These are phyloP conservation scores for Coregonus suidteri DNA, from an alignment of 2,797 vertebrate species.

Conservation along the genomic window DNA sequence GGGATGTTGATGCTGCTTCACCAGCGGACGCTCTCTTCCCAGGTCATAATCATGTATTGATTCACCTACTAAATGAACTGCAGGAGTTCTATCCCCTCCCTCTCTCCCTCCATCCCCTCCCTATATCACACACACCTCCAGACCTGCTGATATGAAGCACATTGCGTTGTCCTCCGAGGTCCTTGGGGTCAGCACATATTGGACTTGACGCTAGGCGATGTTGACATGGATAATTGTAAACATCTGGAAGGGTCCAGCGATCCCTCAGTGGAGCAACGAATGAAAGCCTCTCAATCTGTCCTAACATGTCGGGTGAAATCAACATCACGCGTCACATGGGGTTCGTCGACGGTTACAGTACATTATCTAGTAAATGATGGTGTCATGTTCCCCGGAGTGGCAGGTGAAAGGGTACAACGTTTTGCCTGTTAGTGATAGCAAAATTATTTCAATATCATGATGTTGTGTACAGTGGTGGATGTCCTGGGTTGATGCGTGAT, in stretches of 20 bases:
- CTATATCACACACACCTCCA: neutral
- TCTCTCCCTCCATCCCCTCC: neutral
- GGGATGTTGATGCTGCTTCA: conserved; percentile 12
- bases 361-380: conserved; percentile 25
- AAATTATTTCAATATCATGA: neutral
- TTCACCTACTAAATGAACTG: conserved; percentile 39
- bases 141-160: conserved; percentile 25
- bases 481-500: neutral
- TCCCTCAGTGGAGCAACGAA: conserved; percentile 43
- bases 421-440: conserved; percentile 4
- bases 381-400: neutral
- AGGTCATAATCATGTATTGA: conserved; percentile 51
- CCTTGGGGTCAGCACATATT: conserved; percentile 42
- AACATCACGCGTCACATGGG: conserved; percentile 50
- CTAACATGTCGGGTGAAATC: conserved; percentile 72
- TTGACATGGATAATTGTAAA: conserved; percentile 74
- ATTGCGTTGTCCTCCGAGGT: conserved; percentile 43
- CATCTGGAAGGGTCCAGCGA: conserved; percentile 67
- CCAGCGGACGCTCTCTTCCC: neutral
- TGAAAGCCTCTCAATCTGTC: conserved; percentile 60
- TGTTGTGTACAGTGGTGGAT: neutral
- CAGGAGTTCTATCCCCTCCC: conserved; percentile 5
- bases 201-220: conserved; percentile 64
- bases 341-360: conserved; percentile 9
- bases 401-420: conserved; percentile 3